phyloP scores from a whole-genome alignment of 2,888 invertebrate genomes.

The Liopterus haemorrhoidalis region DNA sequence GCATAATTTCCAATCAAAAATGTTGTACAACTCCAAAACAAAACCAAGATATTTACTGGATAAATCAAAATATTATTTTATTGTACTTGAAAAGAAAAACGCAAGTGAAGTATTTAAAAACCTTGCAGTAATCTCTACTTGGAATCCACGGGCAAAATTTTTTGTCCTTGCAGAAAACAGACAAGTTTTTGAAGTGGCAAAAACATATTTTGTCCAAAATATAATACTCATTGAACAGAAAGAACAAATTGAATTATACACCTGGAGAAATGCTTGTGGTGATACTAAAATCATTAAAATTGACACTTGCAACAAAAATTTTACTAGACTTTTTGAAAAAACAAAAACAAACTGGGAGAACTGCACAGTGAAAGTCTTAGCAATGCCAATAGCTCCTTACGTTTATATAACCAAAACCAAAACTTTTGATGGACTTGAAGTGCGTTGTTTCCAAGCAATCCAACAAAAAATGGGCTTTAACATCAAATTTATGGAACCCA shows the following conservation, averaged over 20 bases:
- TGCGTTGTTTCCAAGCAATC: slow-evolving; percentile 9
- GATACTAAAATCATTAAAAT: slow-evolving; percentile 8
- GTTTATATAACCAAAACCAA: neutral
- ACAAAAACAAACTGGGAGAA: slow-evolving; percentile 10
- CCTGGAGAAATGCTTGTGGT: slow-evolving; percentile 15
- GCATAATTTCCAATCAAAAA: no score
- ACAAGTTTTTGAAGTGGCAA: slow-evolving; percentile 1
- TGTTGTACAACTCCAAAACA: no score
- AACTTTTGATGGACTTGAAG: slow-evolving; percentile 8
- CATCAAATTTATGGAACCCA: neutral
- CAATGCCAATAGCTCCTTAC: slow-evolving; percentile 6
- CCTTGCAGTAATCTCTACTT: slow-evolving; percentile 9
- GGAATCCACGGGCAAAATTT: slow-evolving; percentile 15
- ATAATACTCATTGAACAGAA: neutral
- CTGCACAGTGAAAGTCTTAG: slow-evolving; percentile 4
- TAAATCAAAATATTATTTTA: slow-evolving; percentile 13
- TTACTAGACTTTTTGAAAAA: no score
- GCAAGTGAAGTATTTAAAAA: slow-evolving; percentile 4
- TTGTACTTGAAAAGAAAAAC: slow-evolving; percentile 5
- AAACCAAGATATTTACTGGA: no score
- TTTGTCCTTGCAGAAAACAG: slow-evolving; percentile 2
- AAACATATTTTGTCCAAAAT: slow-evolving; percentile 12
- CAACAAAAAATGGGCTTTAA: slow-evolving; percentile 14
- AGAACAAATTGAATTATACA: slow-evolving; percentile 9
- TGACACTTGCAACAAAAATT: no score